Evolutionary conservation across 2,797 vertebrate species (phyloP).

Genomic region (Coregonus suidteri): DNA sequence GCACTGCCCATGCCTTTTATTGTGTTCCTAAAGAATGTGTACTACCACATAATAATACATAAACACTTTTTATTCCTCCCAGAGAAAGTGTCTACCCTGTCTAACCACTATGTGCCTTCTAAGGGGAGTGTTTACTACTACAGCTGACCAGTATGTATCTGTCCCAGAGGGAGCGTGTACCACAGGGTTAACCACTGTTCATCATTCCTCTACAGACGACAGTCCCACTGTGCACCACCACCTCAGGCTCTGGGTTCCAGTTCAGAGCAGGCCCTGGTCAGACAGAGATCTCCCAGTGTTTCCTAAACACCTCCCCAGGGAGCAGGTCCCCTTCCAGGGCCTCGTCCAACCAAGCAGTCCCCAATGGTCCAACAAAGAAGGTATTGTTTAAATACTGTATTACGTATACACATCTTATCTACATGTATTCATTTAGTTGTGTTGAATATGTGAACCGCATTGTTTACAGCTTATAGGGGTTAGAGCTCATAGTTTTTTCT

Average conservation of each 20-base stretch:
- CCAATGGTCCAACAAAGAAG: slow-evolving; percentile 80
- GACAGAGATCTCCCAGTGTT: slow-evolving; percentile 71
- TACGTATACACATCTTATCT: background rate
- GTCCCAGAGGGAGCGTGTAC: background rate
- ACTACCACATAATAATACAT: background rate
- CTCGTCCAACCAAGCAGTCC: slow-evolving; percentile 62
- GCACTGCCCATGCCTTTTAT: background rate
- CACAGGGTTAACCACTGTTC: slow-evolving; percentile 20
- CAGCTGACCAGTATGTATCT: background rate
- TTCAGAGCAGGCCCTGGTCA: slow-evolving; percentile 32
- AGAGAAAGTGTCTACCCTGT: background rate
- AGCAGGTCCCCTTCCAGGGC: slow-evolving; percentile 64
- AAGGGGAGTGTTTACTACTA: background rate
- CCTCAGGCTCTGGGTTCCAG: slow-evolving; percentile 60
- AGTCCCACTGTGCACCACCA: slow-evolving; percentile 66
- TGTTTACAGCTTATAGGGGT: background rate
- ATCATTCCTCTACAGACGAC: slow-evolving; percentile 75
- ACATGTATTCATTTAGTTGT: background rate
- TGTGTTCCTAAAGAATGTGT: background rate
- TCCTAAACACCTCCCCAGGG: slow-evolving; percentile 71
- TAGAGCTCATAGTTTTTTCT: slow-evolving; percentile 18
- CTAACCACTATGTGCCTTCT: too few species aligned
- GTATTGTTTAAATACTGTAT: slow-evolving; percentile 55
- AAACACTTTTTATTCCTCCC: background rate
- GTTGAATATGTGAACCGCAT: background rate